phyloP scores from a whole-genome alignment of 2,888 invertebrate species.

The Sipha maydis region DNA sequence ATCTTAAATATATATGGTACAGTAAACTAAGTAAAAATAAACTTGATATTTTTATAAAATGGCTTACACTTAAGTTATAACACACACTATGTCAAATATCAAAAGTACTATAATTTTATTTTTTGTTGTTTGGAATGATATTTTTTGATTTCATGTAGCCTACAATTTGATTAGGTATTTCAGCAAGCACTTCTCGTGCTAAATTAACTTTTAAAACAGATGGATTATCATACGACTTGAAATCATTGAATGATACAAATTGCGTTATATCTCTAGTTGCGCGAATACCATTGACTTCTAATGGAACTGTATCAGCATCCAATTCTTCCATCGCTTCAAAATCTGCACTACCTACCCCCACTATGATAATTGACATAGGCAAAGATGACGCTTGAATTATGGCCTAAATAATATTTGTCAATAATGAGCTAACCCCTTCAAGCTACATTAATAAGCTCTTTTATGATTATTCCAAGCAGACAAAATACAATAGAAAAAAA shows the following conservation, averaged over 20 bases:
- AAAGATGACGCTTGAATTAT: constrained; percentile 70
- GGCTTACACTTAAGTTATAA: background rate
- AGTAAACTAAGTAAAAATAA: background rate
- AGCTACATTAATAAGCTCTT: background rate
- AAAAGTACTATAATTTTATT: constrained; percentile 18
- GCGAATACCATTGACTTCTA: constrained; percentile 68
- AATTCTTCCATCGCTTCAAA: constrained; percentile 74
- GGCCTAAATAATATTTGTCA: constrained; percentile 67
- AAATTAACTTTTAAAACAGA: constrained; percentile 66
- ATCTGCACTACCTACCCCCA: constrained; percentile 73
- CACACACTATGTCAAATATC: background rate
- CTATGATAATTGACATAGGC: constrained; percentile 74
- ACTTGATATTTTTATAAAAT: background rate
- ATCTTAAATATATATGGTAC: background rate
- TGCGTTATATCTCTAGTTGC: constrained; percentile 73
- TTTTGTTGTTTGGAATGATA: constrained; percentile 64
- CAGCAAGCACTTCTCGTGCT: constrained; percentile 73
- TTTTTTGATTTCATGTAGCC: constrained; percentile 69
- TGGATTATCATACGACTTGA: constrained; percentile 65
- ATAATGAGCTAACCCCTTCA: constrained; percentile 48
- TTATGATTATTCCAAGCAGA: background rate
- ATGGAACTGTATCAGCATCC: constrained; percentile 70
- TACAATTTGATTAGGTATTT: constrained; percentile 71
- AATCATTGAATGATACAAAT: constrained; percentile 69
- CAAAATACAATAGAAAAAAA: background rate